Base-by-base conservation (phyloP, 2,113 vertebrate genomes). In the Petromus typicus region DNA sequence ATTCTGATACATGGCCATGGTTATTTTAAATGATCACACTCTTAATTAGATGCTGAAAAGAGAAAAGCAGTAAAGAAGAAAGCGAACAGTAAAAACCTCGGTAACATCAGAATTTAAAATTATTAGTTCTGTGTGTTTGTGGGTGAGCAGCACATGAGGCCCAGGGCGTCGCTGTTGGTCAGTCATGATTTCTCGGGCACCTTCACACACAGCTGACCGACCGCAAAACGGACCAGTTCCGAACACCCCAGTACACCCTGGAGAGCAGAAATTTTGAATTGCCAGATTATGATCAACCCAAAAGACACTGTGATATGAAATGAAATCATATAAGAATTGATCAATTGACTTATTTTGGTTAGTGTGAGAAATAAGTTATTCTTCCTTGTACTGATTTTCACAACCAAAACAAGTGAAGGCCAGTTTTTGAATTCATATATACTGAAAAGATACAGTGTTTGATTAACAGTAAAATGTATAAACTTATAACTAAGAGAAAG, bases 1-100 rank as follows among this genome's bases (percentile, higher is more conserved):
- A 54, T 45, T 63, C 2, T 34, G 32, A n/a, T 91, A 92, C 48
- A 25, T 85, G 71, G 85, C 51, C 7, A 64, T 54, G 37, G 73
- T 88, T 56, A 64, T 85, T 93, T 94, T 76, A 82, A 93, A 56
- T 95, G 87, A 34, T 12, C 64, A 18, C 64, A 90, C 25, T 81
- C 61, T 86, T 82, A 90, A 69, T 80, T 20, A 2, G 67, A 69
- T 3, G 48, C 12, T n/a, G 43, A 20, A 66, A 88, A 95, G 54
- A 34, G 56, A 5, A 48, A 86, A 83, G 84, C 23, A 75, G 45
- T 63, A 93, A 64, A 56, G 51, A 86, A 93, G 30, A 90, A 93
- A 87, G 67, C 71, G 79, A 71, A 67, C 34, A n/a, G 3, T 10
- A 69, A 69, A 63, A 0, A 48, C 45, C 32, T 3, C 34, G 73